Evolutionary conservation across 2,113 vertebrate genomes (phyloP).

Genomic region (western clawed frog (Xenopus tropicalis)): UCB_Xtro_10.0 CM004447.2:83001501-83002000

Average conservation of each 20-base stretch:
- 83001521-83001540: slow-evolving; percentile 62
- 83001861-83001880: slow-evolving; percentile 9
- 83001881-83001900: too few species aligned
- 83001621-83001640: slow-evolving; percentile 40
- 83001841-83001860: slow-evolving; percentile 23
- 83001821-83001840: neutral
- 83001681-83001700: slow-evolving; percentile 52
- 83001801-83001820: slow-evolving; percentile 9
- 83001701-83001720: slow-evolving; percentile 63
- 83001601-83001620: slow-evolving; percentile 37
- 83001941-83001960: too few species aligned
- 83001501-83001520: slow-evolving; percentile 79
- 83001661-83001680: slow-evolving; percentile 41
- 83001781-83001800: slow-evolving; percentile 22
- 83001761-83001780: slow-evolving; percentile 30
- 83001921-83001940: too few species aligned
- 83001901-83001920: too few species aligned
- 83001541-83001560: slow-evolving; percentile 20
- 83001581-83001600: slow-evolving; percentile 37
- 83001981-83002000: too few species aligned
- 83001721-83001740: slow-evolving; percentile 63
- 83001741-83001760: slow-evolving; percentile 24
- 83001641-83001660: slow-evolving; percentile 32
- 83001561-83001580: slow-evolving; percentile 27
- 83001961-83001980: too few species aligned